These are phyloP conservation scores for Aphodius granarius DNA, from an alignment of 2,888 invertebrate genomes.

Conservation along the genomic window DNA sequence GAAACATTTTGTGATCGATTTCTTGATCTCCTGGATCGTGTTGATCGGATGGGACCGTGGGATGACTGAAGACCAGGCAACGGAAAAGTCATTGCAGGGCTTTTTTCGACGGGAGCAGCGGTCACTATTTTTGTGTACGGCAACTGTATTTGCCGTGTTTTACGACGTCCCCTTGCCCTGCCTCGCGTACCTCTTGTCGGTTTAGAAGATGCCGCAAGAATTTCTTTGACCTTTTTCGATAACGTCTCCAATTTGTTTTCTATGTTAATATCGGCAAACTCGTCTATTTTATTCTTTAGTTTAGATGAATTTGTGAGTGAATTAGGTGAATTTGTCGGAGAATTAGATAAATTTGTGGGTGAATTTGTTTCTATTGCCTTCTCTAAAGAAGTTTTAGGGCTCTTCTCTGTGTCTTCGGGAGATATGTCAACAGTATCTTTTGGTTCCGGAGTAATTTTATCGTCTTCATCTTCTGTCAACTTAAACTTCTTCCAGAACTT, in stretches of 20 bases:
- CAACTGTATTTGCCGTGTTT: neutral
- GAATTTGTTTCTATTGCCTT: too few species aligned
- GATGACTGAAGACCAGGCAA: neutral
- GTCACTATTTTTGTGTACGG: neutral
- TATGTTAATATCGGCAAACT: constrained; percentile 3
- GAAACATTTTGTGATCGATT: neutral
- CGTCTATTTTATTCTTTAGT: too few species aligned
- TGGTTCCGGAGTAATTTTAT: neutral
- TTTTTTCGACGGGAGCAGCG: neutral
- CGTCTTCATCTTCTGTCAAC: neutral
- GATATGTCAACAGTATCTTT: too few species aligned
- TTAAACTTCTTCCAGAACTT: neutral
- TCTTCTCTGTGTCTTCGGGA: too few species aligned
- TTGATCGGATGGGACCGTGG: neutral
- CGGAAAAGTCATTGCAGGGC: neutral
- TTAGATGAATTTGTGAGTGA: too few species aligned
- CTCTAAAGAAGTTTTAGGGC: too few species aligned
- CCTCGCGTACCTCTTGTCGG: neutral
- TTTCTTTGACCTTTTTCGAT: constrained; percentile 8
- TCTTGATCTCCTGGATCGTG: neutral
- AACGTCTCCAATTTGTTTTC: constrained; percentile 6
- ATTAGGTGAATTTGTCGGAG: too few species aligned
- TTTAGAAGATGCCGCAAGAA: neutral
- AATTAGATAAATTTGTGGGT: too few species aligned
- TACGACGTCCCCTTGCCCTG: neutral